Percentiles rank a stretch among this genome's conserved stretches.
Conservation (phyloP, 2,888 invertebrate species). For the Protodeltote pygarga region DNA sequence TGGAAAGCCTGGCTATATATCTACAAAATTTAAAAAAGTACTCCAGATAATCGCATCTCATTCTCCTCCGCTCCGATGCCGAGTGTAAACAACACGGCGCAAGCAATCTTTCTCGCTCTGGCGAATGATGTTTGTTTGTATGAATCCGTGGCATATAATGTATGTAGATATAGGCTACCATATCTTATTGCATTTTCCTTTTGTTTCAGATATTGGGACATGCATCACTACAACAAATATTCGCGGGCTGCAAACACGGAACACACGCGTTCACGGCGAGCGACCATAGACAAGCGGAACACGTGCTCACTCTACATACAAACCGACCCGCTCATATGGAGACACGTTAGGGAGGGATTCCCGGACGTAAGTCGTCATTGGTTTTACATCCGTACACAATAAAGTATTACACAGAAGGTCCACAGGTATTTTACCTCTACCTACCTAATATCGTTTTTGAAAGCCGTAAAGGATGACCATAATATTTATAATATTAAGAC, state of each 20-base stretch:
- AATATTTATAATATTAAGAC: no score
- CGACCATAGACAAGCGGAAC: constrained; percentile 91
- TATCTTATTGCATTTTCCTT: background rate
- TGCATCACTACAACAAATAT: constrained; percentile 90
- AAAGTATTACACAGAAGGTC: no score
- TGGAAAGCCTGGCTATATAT: no score
- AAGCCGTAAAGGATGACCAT: no score
- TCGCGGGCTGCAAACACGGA: constrained; percentile 91
- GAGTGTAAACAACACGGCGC: no score
- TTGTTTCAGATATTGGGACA: constrained; percentile 74
- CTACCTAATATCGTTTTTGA: no score
- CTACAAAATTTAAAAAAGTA: no score
- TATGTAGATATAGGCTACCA: background rate
- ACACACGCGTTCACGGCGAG: constrained; percentile 85
- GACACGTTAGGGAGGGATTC: constrained; percentile 94
- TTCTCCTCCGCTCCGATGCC: no score
- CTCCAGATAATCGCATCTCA: no score
- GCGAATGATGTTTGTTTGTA: background rate
- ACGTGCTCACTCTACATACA: constrained; percentile 98
- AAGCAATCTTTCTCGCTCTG: no score
- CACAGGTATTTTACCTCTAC: no score
- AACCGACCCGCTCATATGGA: constrained; percentile 99
- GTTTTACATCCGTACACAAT: constrained; percentile 36
- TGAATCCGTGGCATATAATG: background rate
- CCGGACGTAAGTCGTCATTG: constrained; percentile 89